Percentiles rank a stretch among this genome's conserved stretches.
phyloP scores from a whole-genome alignment of 2,888 invertebrate species.

The Oxytorus armatus region DNA sequence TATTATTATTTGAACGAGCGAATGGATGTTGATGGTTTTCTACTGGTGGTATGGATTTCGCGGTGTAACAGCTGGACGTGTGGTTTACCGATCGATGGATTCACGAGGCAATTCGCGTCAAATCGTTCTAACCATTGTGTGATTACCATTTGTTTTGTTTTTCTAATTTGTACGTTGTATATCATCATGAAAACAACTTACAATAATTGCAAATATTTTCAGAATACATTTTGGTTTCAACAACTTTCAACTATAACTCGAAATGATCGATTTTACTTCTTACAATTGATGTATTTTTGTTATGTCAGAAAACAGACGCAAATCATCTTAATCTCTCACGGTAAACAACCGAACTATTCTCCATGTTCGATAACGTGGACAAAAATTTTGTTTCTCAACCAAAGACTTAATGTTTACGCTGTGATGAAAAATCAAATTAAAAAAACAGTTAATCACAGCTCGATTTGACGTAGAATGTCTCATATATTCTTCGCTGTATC shows the following conservation, averaged over 20 bases:
- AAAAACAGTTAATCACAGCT: neutral
- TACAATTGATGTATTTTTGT: neutral
- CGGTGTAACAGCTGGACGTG: constrained; percentile 30
- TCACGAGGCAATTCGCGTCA: neutral
- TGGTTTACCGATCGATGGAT: constrained; percentile 27
- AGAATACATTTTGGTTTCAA: neutral
- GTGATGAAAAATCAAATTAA: neutral
- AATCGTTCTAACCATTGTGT: neutral
- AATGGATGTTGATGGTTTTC: constrained; percentile 17
- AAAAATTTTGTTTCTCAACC: too few species aligned
- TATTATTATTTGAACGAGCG: constrained; percentile 18
- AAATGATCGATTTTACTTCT: neutral
- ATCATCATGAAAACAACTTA: neutral
- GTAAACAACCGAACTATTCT: too few species aligned
- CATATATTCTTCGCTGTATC: neutral
- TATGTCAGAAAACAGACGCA: neutral
- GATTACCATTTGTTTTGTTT: neutral
- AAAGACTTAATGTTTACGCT: too few species aligned
- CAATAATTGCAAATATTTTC: neutral
- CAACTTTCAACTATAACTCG: neutral
- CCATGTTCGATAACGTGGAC: too few species aligned
- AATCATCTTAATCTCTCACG: too few species aligned
- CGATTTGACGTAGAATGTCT: neutral
- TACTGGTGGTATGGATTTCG: constrained; percentile 15
- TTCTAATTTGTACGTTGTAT: neutral